phyloP scores from a whole-genome alignment of 2,113 vertebrate species.

The Melanocharis versteri region DNA sequence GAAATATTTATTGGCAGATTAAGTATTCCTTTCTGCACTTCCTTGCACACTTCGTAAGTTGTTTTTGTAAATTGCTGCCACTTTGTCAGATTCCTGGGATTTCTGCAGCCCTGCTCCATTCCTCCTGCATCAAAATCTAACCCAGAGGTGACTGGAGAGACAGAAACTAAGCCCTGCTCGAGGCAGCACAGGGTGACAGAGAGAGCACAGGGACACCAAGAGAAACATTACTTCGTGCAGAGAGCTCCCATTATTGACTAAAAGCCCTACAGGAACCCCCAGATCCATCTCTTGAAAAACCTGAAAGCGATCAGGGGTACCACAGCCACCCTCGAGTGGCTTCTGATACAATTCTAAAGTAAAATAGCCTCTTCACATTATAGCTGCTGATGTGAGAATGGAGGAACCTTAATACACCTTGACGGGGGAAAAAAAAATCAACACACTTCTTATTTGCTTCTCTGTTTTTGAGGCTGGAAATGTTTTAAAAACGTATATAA shows the following conservation, averaged over 20 bases:
- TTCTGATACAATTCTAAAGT: not conserved
- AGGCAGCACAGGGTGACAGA: not conserved
- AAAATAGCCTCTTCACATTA: not conserved
- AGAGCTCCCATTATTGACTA: not conserved
- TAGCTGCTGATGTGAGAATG: not conserved
- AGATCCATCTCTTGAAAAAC: not conserved
- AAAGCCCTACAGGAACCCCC: not conserved
- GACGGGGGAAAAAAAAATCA: not conserved
- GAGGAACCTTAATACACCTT: not conserved
- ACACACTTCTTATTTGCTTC: not conserved
- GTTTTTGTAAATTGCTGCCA: not conserved
- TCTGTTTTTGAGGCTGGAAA: not conserved
- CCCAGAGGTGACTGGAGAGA: not conserved
- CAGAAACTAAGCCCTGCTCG: not conserved
- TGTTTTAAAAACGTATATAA: not conserved
- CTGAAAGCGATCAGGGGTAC: fast-evolving
- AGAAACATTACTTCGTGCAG: not conserved
- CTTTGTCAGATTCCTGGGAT: not conserved
- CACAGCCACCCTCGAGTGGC: not conserved
- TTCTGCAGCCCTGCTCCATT: not conserved
- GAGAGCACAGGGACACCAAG: not conserved
- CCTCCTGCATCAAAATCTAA: not conserved
- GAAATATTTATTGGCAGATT: not conserved
- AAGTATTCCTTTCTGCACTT: not conserved
- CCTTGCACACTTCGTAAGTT: not conserved